phyloP scores from a whole-genome alignment of 2,113 vertebrate genomes.

The Zosterops japonicus region DNA sequence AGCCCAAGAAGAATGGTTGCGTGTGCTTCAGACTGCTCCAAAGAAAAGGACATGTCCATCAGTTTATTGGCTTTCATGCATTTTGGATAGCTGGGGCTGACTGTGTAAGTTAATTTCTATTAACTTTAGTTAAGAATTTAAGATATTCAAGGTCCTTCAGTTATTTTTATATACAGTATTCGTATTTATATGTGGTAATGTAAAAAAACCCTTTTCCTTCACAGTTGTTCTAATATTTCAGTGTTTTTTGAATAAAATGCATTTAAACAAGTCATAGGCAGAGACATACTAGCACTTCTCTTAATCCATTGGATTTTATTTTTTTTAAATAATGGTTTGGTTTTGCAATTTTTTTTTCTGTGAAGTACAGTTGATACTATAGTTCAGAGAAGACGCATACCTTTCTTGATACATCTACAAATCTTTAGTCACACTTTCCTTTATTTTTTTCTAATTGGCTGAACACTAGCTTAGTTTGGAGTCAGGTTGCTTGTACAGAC shows the following conservation, averaged over 20 bases:
- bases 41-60: not conserved
- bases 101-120: not conserved
- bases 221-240: not conserved
- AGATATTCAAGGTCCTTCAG: not conserved
- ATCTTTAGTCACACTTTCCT: conserved; percentile 36
- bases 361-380: not conserved
- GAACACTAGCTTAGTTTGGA: conserved; percentile 44
- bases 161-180: not conserved
- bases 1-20: not conserved
- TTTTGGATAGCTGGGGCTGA: not conserved
- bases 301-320: not conserved
- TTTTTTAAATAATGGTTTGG: not conserved
- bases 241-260: not conserved
- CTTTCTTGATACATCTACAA: conserved; percentile 17
- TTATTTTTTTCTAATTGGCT: conserved; percentile 30
- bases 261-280: not conserved
- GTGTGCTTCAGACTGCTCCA: not conserved
- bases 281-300: not conserved
- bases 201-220: not conserved
- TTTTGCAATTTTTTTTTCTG: not conserved
- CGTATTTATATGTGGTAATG: not conserved
- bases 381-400: not conserved
- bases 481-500: not conserved
- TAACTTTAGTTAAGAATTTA: not conserved
- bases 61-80: not conserved